A percentile compares a stretch with the other conserved stretches of the same genome.
phyloP scores from a whole-genome alignment of 2,113 vertebrate genomes.

The Megaptera novaeangliae region DNA sequence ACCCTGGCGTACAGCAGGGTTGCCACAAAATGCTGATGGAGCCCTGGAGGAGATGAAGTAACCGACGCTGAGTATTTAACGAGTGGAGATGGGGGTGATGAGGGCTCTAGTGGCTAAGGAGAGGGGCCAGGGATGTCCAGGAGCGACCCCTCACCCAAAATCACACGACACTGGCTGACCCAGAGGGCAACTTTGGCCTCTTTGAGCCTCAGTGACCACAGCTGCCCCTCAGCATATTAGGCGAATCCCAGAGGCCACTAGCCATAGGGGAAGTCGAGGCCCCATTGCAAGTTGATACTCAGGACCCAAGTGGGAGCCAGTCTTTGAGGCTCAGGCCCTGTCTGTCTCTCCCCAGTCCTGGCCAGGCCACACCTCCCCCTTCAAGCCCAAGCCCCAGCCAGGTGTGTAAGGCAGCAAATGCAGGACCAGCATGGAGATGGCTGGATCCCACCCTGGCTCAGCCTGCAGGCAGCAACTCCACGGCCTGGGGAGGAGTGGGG shows the following conservation, averaged over 20 bases:
- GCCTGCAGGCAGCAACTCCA: neutral
- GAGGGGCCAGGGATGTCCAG: neutral
- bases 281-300: neutral
- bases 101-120: neutral
- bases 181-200: neutral
- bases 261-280: rapidly evolving
- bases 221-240: neutral
- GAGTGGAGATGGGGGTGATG: too few relatives aligned
- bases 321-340: neutral
- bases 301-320: neutral
- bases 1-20: neutral
- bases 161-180: neutral
- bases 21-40: neutral
- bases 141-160: neutral
- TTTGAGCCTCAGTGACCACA: neutral
- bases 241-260: neutral
- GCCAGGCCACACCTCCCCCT: neutral
- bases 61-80: neutral
- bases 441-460: neutral
- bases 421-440: neutral
- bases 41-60: neutral
- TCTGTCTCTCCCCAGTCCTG: neutral
- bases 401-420: rapidly evolving
- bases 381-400: too few relatives aligned
- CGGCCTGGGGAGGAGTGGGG: rapidly evolving